Evolutionary conservation across 2,113 vertebrate genomes (phyloP).

Genomic region (Tetrax tetrax): DNA sequence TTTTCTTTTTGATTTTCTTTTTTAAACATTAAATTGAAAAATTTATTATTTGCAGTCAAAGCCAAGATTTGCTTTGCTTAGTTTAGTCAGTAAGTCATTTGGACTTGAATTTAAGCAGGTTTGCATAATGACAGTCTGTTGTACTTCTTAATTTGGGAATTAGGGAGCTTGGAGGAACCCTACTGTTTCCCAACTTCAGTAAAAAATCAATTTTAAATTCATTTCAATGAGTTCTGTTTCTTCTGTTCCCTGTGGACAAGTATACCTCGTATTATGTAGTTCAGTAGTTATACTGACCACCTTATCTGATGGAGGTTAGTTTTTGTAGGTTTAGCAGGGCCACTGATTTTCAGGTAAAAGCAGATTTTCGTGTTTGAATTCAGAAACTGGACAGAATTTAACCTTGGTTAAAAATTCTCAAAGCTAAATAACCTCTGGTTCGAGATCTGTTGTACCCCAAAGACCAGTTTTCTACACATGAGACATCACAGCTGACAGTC

Average conservation of each 20-base stretch:
- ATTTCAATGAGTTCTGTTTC: not conserved
- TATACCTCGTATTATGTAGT: not conserved
- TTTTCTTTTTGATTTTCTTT: not conserved
- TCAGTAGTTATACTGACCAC: not conserved
- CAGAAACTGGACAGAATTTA: not conserved
- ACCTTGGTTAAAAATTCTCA: not conserved
- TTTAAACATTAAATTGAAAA: not conserved
- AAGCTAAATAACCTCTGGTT: not conserved
- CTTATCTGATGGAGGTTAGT: not conserved
- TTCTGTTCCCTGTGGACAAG: not conserved
- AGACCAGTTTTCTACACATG: not conserved
- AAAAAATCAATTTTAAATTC: not conserved
- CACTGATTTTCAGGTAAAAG: not conserved
- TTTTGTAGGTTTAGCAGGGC: not conserved
- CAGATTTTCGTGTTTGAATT: not conserved
- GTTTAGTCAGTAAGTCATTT: not conserved
- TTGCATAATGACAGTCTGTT: slow-evolving; percentile 23
- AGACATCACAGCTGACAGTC: not conserved
- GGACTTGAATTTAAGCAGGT: not conserved
- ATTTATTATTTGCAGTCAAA: not conserved
- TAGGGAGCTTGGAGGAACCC: slow-evolving; percentile 23
- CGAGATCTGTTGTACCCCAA: not conserved
- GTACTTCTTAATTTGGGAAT: slow-evolving; percentile 43
- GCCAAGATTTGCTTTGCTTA: not conserved
- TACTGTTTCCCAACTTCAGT: slow-evolving; percentile 14